A percentile compares a stretch with the other conserved stretches of the same genome.
Conservation (phyloP, 2,113 vertebrate species). For the Siniperca knerii region DNA sequence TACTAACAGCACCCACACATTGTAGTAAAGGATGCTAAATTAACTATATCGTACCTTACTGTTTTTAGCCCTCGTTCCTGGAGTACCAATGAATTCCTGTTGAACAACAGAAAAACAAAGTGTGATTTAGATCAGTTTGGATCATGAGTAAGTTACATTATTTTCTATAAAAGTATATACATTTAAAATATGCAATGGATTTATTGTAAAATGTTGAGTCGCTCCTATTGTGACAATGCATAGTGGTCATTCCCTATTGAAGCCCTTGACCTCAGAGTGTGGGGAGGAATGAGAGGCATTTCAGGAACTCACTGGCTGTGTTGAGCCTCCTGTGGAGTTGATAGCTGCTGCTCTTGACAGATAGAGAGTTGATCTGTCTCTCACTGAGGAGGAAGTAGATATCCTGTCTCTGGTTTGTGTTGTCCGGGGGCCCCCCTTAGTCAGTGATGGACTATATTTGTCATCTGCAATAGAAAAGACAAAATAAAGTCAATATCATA, state of each 20-base stretch:
- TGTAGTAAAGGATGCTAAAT: background rate
- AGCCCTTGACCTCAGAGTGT: slow-evolving; percentile 60
- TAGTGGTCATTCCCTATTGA: slow-evolving; percentile 29
- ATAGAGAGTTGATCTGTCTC: slow-evolving; percentile 86
- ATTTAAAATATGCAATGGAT: slow-evolving; percentile 10
- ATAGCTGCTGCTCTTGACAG: slow-evolving; percentile 84
- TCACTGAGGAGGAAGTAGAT: slow-evolving; percentile 79
- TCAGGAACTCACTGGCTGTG: slow-evolving; percentile 84
- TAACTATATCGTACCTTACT: slow-evolving; percentile 81
- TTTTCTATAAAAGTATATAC: background rate
- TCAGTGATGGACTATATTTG: slow-evolving; percentile 72
- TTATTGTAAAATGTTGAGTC: slow-evolving; percentile 20
- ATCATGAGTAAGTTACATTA: background rate
- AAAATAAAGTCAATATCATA: background rate
- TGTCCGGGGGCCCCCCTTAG: slow-evolving; percentile 45
- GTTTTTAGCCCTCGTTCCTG: slow-evolving; percentile 70
- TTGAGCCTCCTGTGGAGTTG: slow-evolving; percentile 69
- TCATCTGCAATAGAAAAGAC: slow-evolving; percentile 78
- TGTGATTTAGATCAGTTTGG: slow-evolving; percentile 10
- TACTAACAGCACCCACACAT: slow-evolving; percentile 30
- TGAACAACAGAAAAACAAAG: slow-evolving; percentile 31
- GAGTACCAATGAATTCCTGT: slow-evolving; percentile 70
- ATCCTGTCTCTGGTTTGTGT: slow-evolving; percentile 72
- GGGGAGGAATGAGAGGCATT: slow-evolving; percentile 59
- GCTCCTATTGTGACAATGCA: slow-evolving; percentile 33